Base-by-base conservation (phyloP, 1,140 invertebrate genomes). In the Micrasema minimum region DNA sequence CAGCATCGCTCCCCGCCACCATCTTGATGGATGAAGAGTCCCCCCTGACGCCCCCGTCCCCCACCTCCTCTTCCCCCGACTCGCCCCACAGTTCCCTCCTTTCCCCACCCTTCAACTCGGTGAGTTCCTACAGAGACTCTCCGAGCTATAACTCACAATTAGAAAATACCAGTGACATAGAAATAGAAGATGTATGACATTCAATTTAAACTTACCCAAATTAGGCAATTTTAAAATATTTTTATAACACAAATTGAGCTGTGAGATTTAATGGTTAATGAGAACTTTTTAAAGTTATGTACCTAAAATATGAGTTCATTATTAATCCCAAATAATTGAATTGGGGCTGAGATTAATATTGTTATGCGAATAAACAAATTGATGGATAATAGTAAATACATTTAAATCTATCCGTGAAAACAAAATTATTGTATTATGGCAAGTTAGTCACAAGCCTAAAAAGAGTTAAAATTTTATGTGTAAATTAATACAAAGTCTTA, bases 21-120 rank as follows among this genome's bases (percentile, higher is more conserved):
- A 85, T 85, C 76, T 79, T 85, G 79, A 84, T 85, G 82, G 82
- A 83, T 41, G 83, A 85, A 45, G 82, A 85, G 1, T 51, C 62
- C 0, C 66, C 55, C 11, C 57, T 64, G 16, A 14, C 61, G 4
- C 72, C 74, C 38, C 65, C 67, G 1, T 20, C 26, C 0, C 65
- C 69, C 12, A 59, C 37, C 23, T 66, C 59, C 5, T 37, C 61
- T 16, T 66, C 66, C 38, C 31, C 66, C 35, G 64, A 55, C 80
- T 76, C 72, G 1, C 80, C 80, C 2, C 78, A 78, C 5, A 80
- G 83, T 3, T 80, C 79, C 45, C 72, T 78, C 2, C 71, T 78
- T 2, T 77, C 77, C 35, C 82, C 82, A 0, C 80, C 80, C 0
- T 72, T 73, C 16, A 80, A 80, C 20, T 64, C 73, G 6, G 65